A percentile compares a stretch with the other conserved stretches of the same genome.
Conservation (phyloP, 2,888 invertebrate genomes). For the Baronia brevicornis region DNA sequence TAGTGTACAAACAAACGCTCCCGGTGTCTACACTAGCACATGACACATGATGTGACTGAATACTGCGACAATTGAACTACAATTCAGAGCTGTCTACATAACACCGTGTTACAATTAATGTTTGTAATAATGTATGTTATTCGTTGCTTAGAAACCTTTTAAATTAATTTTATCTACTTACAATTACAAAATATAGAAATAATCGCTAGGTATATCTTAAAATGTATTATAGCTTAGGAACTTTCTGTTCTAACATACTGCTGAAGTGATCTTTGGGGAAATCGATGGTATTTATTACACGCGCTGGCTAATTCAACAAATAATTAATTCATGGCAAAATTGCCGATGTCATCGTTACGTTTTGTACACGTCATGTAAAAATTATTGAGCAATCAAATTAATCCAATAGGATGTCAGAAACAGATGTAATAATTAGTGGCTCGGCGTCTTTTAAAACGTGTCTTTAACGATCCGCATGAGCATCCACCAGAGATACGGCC, state of each 20-base stretch:
- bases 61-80: slow-evolving; percentile 10
- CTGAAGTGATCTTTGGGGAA: slow-evolving; percentile 17
- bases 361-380: too few species aligned
- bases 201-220: slow-evolving; percentile 47
- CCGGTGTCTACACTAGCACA: slow-evolving; percentile 5
- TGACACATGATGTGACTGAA: slow-evolving; percentile 13
- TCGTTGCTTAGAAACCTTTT: slow-evolving; percentile 72
- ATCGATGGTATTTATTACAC: too few species aligned
- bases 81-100: slow-evolving; percentile 11
- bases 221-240: slow-evolving; percentile 64
- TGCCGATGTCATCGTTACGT: too few species aligned
- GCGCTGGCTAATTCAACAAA: too few species aligned
- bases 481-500: too few species aligned
- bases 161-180: slow-evolving; percentile 58
- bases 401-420: too few species aligned
- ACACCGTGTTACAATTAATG: slow-evolving; percentile 26
- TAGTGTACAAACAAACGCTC: slow-evolving; percentile 4
- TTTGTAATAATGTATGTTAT: slow-evolving; percentile 48
- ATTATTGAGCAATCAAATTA: too few species aligned
- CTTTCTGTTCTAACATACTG: slow-evolving; percentile 62
- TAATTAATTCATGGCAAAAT: slow-evolving; percentile 4
- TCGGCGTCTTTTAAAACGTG: too few species aligned
- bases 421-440: too few species aligned
- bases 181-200: slow-evolving; percentile 53
- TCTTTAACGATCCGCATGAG: too few species aligned